A percentile compares a stretch with the other conserved stretches of the same genome.
These are phyloP conservation scores for Mormyrus proboscirostris DNA, from an alignment of 2,797 vertebrate genomes.

Conservation along the genomic window DNA sequence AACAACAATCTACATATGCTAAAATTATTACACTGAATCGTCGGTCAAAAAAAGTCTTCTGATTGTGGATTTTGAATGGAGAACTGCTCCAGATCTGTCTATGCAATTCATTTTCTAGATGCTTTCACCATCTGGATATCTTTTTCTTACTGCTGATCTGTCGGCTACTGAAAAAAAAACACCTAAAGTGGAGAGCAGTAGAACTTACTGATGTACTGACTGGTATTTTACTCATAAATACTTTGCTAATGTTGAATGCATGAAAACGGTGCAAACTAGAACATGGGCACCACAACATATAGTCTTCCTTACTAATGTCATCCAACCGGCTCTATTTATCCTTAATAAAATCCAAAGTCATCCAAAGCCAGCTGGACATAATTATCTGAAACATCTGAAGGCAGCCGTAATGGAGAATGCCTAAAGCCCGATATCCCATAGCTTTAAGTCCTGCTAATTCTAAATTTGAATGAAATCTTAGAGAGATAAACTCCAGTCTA, in stretches of 20 bases:
- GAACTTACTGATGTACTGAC: neutral
- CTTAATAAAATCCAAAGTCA: neutral
- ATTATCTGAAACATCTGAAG: neutral
- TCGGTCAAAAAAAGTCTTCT: neutral
- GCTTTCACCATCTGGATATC: neutral
- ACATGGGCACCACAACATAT: neutral
- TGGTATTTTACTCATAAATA: neutral
- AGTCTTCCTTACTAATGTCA: neutral
- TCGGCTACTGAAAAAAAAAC: neutral
- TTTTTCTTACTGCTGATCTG: neutral
- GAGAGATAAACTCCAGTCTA: neutral
- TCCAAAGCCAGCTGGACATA: neutral
- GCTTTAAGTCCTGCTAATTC: neutral
- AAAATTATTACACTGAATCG: neutral
- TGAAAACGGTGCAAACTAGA: neutral
- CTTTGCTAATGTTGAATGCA: neutral
- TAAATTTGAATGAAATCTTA: neutral
- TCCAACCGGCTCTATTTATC: neutral
- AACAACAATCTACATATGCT: neutral
- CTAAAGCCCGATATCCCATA: neutral
- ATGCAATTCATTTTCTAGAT: neutral
- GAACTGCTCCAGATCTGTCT: neutral
- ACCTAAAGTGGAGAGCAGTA: neutral
- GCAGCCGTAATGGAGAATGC: neutral
- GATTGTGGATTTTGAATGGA: neutral